Conservation (phyloP, 2,888 invertebrate species). For the Tipula unca region DNA sequence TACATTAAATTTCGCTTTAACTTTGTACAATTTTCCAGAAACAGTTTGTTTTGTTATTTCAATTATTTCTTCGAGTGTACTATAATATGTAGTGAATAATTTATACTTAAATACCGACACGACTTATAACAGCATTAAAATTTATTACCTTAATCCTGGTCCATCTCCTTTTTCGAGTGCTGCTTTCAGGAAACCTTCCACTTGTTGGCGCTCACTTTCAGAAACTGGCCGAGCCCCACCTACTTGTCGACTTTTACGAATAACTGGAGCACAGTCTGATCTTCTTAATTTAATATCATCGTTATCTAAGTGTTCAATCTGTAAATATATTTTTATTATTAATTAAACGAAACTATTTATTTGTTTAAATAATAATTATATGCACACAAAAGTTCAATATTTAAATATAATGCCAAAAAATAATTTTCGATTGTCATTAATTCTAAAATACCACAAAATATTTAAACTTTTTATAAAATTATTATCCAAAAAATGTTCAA, state of each 20-base stretch:
- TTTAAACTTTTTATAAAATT: too few species aligned
- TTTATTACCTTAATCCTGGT: background rate
- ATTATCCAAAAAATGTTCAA: too few species aligned
- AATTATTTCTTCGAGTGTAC: constrained; percentile 34
- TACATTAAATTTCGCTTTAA: constrained; percentile 37
- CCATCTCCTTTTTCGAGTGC: background rate
- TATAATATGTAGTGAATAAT: constrained; percentile 15
- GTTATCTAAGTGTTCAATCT: background rate
- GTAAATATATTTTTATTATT: background rate
- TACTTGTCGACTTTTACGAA: background rate
- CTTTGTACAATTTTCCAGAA: constrained; percentile 44
- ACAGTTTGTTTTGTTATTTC: constrained; percentile 46
- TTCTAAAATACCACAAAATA: too few species aligned
- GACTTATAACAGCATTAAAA: background rate
- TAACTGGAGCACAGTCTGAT: background rate
- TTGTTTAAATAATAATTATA: too few species aligned
- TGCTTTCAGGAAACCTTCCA: background rate
- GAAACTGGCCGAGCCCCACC: background rate
- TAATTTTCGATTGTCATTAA: too few species aligned
- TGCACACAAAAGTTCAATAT: too few species aligned
- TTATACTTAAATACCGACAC: background rate
- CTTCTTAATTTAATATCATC: background rate
- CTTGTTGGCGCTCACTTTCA: background rate
- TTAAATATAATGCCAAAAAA: too few species aligned
- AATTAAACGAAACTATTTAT: background rate